Conservation (phyloP, 2,113 vertebrate genomes). For the Zapornia atra region DNA sequence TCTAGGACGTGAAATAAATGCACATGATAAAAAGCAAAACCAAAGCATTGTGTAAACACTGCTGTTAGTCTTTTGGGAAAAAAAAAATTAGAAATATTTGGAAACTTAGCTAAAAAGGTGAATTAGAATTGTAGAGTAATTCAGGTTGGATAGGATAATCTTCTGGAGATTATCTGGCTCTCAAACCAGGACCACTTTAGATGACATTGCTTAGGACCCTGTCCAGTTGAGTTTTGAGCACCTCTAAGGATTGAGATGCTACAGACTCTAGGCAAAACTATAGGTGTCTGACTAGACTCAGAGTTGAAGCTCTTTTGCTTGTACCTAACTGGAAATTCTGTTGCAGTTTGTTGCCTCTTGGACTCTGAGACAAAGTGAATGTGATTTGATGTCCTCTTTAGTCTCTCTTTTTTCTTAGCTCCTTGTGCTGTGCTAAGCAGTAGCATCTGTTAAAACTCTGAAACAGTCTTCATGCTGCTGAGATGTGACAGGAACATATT, state of each 20-base stretch:
- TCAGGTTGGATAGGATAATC: not conserved
- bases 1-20: not conserved
- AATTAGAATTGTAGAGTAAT: not conserved
- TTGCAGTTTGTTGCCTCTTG: not conserved
- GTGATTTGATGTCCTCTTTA: not conserved
- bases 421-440: not conserved
- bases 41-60: not conserved
- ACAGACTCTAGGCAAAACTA: not conserved
- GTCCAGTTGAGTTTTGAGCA: not conserved
- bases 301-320: not conserved
- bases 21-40: not conserved
- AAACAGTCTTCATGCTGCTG: not conserved
- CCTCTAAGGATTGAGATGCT: not conserved
- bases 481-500: not conserved
- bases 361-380: not conserved
- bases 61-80: no score
- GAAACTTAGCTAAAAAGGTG: not conserved
- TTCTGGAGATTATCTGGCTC: not conserved
- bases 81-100: not conserved
- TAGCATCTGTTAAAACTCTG: not conserved
- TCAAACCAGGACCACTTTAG: not conserved
- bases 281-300: not conserved
- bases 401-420: not conserved
- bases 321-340: not conserved
- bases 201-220: not conserved